Conservation (phyloP, 2,797 vertebrate species). For the Philypnodon macrostomus region DNA sequence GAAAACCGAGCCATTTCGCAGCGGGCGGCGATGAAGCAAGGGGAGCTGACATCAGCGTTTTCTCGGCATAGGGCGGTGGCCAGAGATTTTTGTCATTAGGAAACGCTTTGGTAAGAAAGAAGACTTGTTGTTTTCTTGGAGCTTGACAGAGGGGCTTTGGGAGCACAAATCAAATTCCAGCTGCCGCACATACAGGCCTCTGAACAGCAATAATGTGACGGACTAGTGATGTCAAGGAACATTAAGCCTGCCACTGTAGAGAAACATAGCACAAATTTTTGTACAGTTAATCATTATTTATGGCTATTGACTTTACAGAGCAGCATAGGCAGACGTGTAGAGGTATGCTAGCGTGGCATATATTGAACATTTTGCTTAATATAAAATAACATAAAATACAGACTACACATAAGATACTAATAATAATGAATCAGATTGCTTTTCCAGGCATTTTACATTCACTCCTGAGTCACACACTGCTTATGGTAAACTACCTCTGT, state of each 20-base stretch:
- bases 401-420: no score
- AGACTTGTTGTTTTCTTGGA: conserved; percentile 25
- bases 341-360: no score
- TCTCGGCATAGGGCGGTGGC: conserved; percentile 16
- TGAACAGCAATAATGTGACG: neutral
- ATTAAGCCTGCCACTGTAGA: neutral
- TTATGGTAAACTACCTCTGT: no score
- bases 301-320: no score
- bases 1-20: conserved; percentile 26
- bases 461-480: no score
- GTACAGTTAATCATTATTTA: neutral
- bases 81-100: conserved; percentile 30
- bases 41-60: conserved; percentile 44
- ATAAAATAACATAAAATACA: no score
- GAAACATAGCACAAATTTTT: neutral
- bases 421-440: no score
- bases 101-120: conserved; percentile 27
- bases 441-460: no score
- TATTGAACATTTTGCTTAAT: no score
- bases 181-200: neutral
- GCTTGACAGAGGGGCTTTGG: conserved; percentile 6
- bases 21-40: conserved; percentile 26
- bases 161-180: conserved; percentile 12
- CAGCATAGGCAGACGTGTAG: no score
- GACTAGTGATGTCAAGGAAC: conserved; percentile 3